phyloP scores from a whole-genome alignment of 2,888 invertebrate species.

The Microplitis deprimator region DNA sequence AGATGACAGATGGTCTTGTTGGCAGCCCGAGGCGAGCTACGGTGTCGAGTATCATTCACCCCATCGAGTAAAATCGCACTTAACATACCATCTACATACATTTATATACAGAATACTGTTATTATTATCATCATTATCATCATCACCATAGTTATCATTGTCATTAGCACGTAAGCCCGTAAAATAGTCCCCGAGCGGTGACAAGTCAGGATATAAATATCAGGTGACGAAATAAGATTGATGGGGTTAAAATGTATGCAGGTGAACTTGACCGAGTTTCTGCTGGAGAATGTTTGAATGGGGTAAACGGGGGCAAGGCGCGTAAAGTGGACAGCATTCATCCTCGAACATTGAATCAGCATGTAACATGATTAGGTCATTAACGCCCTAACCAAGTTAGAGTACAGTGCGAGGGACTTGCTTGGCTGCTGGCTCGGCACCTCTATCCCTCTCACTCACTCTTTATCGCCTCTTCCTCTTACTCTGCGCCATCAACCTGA shows the following conservation, averaged over 20 bases:
- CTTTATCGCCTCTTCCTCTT: conserved; percentile 23
- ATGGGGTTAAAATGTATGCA: conserved; percentile 13
- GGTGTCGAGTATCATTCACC: conserved; percentile 29
- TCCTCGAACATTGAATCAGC: conserved; percentile 71
- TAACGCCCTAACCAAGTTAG: conserved; percentile 70
- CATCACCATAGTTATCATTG: background rate
- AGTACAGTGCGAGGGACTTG: conserved; percentile 69
- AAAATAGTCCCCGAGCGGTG: too few species aligned
- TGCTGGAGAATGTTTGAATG: conserved; percentile 54
- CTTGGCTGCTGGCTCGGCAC: conserved; percentile 48
- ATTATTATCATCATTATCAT: background rate
- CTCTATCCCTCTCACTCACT: conserved; percentile 37
- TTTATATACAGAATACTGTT: conserved; percentile 7
- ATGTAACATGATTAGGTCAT: conserved; percentile 72
- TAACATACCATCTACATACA: background rate
- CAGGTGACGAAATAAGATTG: background rate
- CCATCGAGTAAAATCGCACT: conserved; percentile 22
- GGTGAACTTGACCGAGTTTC: conserved; percentile 70
- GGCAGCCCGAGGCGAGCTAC: background rate
- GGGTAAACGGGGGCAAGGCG: conserved; percentile 67
- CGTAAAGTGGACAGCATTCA: conserved; percentile 71
- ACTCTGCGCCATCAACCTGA: conserved; percentile 3
- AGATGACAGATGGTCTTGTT: conserved; percentile 23
- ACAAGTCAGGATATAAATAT: too few species aligned
- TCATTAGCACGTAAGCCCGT: background rate